Base-by-base conservation (phyloP, 2,797 vertebrate species). In the Oophaga sylvatica region DNA sequence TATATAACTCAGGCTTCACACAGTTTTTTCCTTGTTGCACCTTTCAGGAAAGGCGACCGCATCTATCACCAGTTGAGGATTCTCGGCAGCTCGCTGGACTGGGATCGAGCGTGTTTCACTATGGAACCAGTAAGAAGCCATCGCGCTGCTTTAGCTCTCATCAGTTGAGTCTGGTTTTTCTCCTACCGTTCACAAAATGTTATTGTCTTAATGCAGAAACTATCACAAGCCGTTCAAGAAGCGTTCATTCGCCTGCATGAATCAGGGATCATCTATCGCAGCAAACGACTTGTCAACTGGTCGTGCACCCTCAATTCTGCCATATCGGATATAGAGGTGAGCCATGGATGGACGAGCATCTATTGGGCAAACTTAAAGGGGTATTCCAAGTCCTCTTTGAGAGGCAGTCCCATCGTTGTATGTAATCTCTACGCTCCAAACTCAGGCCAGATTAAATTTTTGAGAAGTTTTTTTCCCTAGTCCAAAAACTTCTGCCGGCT, bases 211-310 rank as follows among this genome's bases (percentile, higher is more conserved):
- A 62, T 26, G 22, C 80, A 98, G 97, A 98, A 98, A 96, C 95
- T 98, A 77, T 97, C 97, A 2, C 90, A 92, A 16, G 96, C 97
- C 0, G 97, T 98, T 35, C 96, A 96, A 31, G 97, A 98, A 87
- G 95, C 97, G 5, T 98, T 98, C 31, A 93, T 98, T 79, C 96
- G 95, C 26, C 93, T 98, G 90, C 97, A 98, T 0, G 96, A 97
- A 0, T 95, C 96, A 9, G 97, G 97, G 0, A 93, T 97, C 90
- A 97, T 98, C 91, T 98, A 98, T 91, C 95, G 97, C 63, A 98
- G 97, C 92, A 97, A 96, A 84, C 95, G 97, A 60, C 96, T 98
- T 8, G 97, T 98, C 84, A 98, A 98, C 94, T 98, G 97, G 97
- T 98, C 97, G 90, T 98, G 97, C 89, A 94, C 95, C 1, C 96